Percentiles rank a stretch among this genome's conserved stretches.
These are phyloP conservation scores for Lordiphosa stackelbergi DNA, from an alignment of 1,140 invertebrate species.

Conservation along the genomic window DNA sequence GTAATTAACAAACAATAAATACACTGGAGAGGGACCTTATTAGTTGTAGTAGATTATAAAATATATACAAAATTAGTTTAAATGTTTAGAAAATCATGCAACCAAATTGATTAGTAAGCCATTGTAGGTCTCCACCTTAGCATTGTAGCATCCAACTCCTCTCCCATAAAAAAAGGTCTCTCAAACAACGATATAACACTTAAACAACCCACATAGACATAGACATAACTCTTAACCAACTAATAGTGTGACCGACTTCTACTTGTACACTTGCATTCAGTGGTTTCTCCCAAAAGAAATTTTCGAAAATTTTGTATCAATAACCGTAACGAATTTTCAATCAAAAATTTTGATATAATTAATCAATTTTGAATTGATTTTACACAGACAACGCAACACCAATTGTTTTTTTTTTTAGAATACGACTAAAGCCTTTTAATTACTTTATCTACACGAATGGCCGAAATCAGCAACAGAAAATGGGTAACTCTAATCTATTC, in stretches of 20 bases:
- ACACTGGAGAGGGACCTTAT: slow-evolving; percentile 75
- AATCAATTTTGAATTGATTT: slow-evolving; percentile 53
- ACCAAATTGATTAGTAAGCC: slow-evolving; percentile 17
- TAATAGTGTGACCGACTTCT: slow-evolving; percentile 14
- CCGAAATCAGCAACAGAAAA: slow-evolving; percentile 21
- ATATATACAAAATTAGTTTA: slow-evolving; percentile 19
- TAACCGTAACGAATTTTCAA: slow-evolving; percentile 56
- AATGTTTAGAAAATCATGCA: slow-evolving; percentile 32
- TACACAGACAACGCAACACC: slow-evolving; percentile 57
- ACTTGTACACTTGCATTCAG: slow-evolving; percentile 15
- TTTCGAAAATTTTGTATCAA: not conserved
- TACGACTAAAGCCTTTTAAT: slow-evolving; percentile 53
- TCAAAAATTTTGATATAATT: slow-evolving; percentile 2
- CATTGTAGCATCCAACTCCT: slow-evolving; percentile 54
- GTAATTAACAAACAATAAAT: slow-evolving; percentile 22
- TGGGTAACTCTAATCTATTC: slow-evolving; percentile 27
- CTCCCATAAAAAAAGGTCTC: slow-evolving; percentile 63
- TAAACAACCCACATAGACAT: slow-evolving; percentile 27
- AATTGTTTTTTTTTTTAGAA: slow-evolving; percentile 50
- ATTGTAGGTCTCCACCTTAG: slow-evolving; percentile 27
- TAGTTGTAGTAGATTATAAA: slow-evolving; percentile 58
- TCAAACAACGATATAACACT: slow-evolving; percentile 66
- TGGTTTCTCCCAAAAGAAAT: slow-evolving; percentile 47
- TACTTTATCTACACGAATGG: slow-evolving; percentile 66
- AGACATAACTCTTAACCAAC: slow-evolving; percentile 14